Evolutionary conservation across 2,797 vertebrate species (phyloP).

Genomic region (Hybognathus amarus): DNA sequence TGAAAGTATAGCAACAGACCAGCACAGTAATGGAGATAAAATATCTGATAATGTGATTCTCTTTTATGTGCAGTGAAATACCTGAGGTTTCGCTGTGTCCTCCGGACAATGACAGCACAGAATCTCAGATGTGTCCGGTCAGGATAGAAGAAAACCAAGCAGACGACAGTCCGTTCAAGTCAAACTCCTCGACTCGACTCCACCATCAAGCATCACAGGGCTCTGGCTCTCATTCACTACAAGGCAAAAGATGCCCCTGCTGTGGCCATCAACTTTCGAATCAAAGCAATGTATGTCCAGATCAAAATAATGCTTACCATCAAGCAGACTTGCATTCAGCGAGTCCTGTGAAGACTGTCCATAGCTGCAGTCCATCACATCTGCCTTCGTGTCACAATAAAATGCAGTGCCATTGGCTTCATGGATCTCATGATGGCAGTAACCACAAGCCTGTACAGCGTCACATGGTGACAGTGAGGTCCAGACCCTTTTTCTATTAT

Average conservation of each 20-base stretch:
- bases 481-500: constrained; percentile 29
- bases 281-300: constrained; percentile 62
- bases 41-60: constrained; percentile 1
- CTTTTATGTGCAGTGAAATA: constrained; percentile 71
- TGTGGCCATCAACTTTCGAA: constrained; percentile 66
- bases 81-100: constrained; percentile 78
- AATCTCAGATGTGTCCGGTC: constrained; percentile 67
- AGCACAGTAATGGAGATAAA: background rate
- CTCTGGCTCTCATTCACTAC: constrained; percentile 64
- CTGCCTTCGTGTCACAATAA: constrained; percentile 70
- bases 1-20: background rate
- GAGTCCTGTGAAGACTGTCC: constrained; percentile 63
- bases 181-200: constrained; percentile 76
- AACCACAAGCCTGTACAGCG: constrained; percentile 79
- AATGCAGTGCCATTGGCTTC: constrained; percentile 81
- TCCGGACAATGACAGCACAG: constrained; percentile 70
- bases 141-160: constrained; percentile 69
- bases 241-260: constrained; percentile 65
- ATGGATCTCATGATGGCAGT: constrained; percentile 79
- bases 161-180: constrained; percentile 74
- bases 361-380: constrained; percentile 72
- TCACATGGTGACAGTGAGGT: constrained; percentile 91
- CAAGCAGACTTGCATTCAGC: constrained; percentile 60
- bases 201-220: constrained; percentile 73
- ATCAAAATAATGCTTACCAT: constrained; percentile 58